Conservation (phyloP, 2,113 vertebrate genomes). For the Gymnocephalus cernua region DNA sequence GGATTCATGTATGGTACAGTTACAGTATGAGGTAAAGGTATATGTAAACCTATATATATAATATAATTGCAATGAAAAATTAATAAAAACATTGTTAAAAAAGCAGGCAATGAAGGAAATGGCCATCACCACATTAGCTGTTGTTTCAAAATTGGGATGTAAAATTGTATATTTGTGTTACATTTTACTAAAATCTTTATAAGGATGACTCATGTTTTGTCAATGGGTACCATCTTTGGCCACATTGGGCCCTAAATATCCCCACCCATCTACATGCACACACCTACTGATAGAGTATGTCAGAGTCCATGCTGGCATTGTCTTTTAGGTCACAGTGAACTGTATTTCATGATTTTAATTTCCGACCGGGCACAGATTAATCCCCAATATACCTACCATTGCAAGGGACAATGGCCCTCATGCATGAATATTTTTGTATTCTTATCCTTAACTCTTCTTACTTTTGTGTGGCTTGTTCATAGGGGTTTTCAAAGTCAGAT, state of each 20-base stretch:
- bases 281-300: neutral
- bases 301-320: neutral
- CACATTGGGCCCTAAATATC: conserved; percentile 22
- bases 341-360: neutral
- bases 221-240: conserved; percentile 13
- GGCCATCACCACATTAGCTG: neutral
- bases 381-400: too few species aligned
- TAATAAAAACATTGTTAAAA: too few species aligned
- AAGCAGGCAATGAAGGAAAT: conserved; percentile 12
- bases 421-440: neutral
- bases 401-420: neutral
- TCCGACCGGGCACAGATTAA: neutral
- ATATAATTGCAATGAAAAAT: too few species aligned
- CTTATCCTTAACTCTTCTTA: neutral
- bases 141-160: neutral
- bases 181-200: neutral
- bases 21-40: too few species aligned
- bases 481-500: neutral
- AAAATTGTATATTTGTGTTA: neutral
- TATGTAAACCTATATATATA: too few species aligned
- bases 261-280: neutral
- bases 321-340: neutral
- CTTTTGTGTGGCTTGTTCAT: neutral
- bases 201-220: conserved; percentile 2
- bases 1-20: too few species aligned